Evolutionary conservation across 1,140 invertebrate genomes (phyloP).

Genomic region (Nephila pilipes): DNA sequence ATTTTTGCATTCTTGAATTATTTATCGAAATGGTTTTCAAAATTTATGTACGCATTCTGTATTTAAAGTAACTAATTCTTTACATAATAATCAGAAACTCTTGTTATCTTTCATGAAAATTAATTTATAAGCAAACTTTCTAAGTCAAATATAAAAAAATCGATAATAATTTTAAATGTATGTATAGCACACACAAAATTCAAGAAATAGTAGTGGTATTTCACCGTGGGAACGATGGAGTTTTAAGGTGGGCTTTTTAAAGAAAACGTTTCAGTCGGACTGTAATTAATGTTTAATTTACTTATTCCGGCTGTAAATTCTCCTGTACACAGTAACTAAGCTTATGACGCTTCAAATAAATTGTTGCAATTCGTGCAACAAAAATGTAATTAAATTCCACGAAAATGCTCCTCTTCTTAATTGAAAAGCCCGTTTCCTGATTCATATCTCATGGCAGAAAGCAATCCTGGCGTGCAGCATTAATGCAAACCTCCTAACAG

Average conservation of each 20-base stretch:
- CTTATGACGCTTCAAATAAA: slow-evolving; percentile 13
- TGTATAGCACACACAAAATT: not conserved
- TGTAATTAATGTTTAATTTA: not conserved
- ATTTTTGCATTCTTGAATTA: too few relatives aligned
- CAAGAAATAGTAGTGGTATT: not conserved
- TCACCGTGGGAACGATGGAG: not conserved
- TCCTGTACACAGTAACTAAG: not conserved
- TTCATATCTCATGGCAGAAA: slow-evolving; percentile 14
- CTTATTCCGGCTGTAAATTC: not conserved
- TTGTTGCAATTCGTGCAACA: slow-evolving; percentile 2
- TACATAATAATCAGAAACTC: too few relatives aligned
- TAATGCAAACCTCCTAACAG: slow-evolving; percentile 15
- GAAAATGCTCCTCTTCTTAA: not conserved
- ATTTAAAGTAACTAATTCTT: too few relatives aligned
- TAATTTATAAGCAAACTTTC: not conserved
- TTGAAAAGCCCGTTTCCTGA: slow-evolving; percentile 8
- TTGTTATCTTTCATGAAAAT: too few relatives aligned
- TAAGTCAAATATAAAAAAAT: not conserved
- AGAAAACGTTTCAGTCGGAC: too few relatives aligned
- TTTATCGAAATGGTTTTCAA: too few relatives aligned
- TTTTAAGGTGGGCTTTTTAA: not conserved
- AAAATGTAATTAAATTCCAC: slow-evolving; percentile 3
- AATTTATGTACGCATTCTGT: too few relatives aligned
- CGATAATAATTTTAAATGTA: too few relatives aligned
- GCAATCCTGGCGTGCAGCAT: not conserved